Evolutionary conservation across 64 coral and sea anemone species (phyloP).

Genomic region (Acropora yongei): DNA sequence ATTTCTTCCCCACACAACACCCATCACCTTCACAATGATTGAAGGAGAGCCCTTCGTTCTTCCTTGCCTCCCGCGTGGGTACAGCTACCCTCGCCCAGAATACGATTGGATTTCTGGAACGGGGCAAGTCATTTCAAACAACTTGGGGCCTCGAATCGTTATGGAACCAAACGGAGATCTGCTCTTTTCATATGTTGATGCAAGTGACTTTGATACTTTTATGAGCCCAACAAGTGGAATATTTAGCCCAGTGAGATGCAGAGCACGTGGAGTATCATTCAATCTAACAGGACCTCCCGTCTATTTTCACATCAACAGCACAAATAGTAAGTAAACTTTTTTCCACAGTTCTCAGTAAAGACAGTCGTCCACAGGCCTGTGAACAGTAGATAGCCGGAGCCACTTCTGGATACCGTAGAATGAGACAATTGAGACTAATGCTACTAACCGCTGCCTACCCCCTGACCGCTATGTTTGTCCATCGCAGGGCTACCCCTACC

Average conservation of each 20-base stretch:
- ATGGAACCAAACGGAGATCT: constrained; percentile 38
- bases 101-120: constrained; percentile 5
- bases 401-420: too few species aligned
- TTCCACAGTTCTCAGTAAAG: too few species aligned
- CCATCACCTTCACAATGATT: not conserved
- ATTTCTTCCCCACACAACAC: not conserved
- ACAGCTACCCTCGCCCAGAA: constrained; percentile 12
- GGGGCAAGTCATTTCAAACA: not conserved
- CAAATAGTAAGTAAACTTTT: not conserved
- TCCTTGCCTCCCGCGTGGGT: not conserved
- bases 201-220: not conserved
- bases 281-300: not conserved
- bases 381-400: too few species aligned
- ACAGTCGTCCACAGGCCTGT: too few species aligned
- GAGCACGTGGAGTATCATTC: not conserved
- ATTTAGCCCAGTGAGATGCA: not conserved
- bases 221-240: not conserved
- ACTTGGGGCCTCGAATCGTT: not conserved
- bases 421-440: too few species aligned
- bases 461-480: too few species aligned
- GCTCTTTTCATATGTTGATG: not conserved
- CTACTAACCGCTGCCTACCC: too few species aligned
- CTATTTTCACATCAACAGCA: not conserved
- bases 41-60: not conserved
- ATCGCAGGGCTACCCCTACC: too few species aligned